A percentile compares a stretch with the other conserved stretches of the same genome.
phyloP scores from a whole-genome alignment of 2,113 vertebrate genomes.

The Odobenus rosmarus region DNA sequence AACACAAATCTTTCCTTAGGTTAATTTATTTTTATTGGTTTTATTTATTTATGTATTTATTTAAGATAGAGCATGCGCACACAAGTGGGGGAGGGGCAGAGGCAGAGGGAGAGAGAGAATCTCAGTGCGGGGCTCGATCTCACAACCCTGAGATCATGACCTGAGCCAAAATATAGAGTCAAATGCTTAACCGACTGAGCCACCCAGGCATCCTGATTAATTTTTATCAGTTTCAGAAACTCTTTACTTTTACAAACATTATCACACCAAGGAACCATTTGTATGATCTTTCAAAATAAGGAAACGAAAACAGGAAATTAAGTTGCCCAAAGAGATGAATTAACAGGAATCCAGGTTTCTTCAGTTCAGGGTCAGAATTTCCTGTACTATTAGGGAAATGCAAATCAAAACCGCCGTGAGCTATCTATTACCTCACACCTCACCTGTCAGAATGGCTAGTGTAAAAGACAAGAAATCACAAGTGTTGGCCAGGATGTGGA shows the following conservation, averaged over 20 bases:
- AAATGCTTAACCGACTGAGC: too few species aligned
- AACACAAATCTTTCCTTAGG: background rate
- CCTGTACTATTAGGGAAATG: background rate
- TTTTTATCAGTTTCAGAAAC: conserved; percentile 4
- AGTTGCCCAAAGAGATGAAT: conserved; percentile 17
- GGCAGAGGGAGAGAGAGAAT: too few species aligned
- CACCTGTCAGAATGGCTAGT: background rate
- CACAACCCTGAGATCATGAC: too few species aligned
- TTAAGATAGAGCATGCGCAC: too few species aligned
- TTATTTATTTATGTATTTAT: background rate
- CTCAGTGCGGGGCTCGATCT: too few species aligned
- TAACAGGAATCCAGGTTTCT: conserved; percentile 14
- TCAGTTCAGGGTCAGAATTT: conserved; percentile 6
- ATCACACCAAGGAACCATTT: background rate
- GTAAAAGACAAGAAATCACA: background rate
- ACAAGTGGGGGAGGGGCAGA: too few species aligned
- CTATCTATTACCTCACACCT: background rate
- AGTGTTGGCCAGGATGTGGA: background rate
- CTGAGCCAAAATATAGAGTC: too few species aligned
- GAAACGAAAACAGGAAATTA: conserved; percentile 26
- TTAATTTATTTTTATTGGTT: background rate
- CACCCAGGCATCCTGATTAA: background rate
- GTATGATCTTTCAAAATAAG: background rate
- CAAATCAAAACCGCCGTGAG: background rate
- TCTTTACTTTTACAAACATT: conserved; percentile 25